These are phyloP conservation scores for Hanleya hanleyi DNA, from an alignment of 2,888 invertebrate species.

Conservation along the genomic window DNA sequence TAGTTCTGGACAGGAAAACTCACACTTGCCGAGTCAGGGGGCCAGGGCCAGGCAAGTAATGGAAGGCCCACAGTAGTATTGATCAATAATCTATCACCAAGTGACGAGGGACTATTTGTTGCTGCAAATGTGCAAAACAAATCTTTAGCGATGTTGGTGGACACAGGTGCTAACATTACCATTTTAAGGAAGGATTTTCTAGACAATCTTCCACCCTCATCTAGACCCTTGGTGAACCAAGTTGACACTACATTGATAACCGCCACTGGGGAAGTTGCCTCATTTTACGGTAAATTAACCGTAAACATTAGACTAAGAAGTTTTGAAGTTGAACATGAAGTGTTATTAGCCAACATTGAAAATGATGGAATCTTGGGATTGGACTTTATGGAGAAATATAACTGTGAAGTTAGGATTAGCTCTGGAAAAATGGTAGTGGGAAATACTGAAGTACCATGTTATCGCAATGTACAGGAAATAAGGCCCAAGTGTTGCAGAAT, in stretches of 20 bases:
- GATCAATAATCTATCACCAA: background rate
- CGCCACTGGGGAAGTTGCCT: background rate
- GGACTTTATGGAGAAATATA: background rate
- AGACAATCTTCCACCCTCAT: background rate
- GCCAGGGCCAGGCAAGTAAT: slow-evolving; percentile 13
- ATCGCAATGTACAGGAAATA: background rate
- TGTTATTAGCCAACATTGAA: background rate
- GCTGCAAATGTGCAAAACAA: background rate
- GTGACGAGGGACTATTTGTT: slow-evolving; percentile 18
- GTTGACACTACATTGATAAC: background rate
- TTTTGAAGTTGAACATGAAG: background rate
- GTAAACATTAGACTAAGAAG: background rate
- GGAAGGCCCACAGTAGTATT: background rate
- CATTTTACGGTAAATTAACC: background rate
- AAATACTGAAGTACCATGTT: background rate
- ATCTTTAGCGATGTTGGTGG: slow-evolving; percentile 13
- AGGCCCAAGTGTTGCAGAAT: background rate
- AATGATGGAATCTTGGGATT: background rate
- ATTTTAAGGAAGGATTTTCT: background rate
- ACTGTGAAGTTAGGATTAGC: background rate
- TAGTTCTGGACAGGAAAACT: background rate
- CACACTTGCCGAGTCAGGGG: background rate
- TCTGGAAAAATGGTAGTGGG: background rate
- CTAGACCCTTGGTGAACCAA: background rate
- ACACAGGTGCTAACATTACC: slow-evolving; percentile 20